Evolutionary conservation across 2,113 vertebrate genomes (phyloP), one percentile per base, ranked within the genome.

Genomic region (Acinonyx jubatus): DNA sequence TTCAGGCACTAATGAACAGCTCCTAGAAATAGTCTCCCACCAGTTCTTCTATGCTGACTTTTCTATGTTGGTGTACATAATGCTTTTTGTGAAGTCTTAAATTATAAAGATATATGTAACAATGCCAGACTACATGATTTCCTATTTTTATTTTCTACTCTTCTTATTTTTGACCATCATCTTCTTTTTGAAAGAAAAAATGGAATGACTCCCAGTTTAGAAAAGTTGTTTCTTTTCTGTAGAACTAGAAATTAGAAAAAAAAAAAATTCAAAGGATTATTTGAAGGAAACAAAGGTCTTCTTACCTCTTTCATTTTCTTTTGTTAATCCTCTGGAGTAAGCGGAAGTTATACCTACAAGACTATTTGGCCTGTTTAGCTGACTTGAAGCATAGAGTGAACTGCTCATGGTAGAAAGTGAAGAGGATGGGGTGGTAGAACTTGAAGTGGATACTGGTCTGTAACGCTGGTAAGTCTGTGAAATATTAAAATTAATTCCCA

Each of bases 221-320:
- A 68, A 63, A 92, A 55, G 19, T 0, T 61, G 4, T 55, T 63
- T 78, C 55, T 93, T 94, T 96, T 84, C 36, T 91, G 48, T 21
- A 83, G 12, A 57, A 89, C 29, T 89, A 69, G 41, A 82, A 85
- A 55, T 74, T n/a, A 93, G 52, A 73, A 65, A 92, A 80, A 85
- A 80, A 85, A 45, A 4, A 12, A 89, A 86, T 52, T 76, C 25
- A 94, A 94, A 83, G n/a, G 13, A 93, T 82, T 85, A 78, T 65
- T 38, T 93, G 23, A 90, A 92, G 10, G n/a, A 69, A 96, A 94
- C 7, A 69, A 80, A 63, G 15, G 7, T 89, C 48, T n/a, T 96
- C 98, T 97, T 99, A 99, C 99, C 99, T 99, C 99, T 99, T 96
- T 99, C 99, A n/a, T 98, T 98, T 89, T 99, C 99, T 92, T 99